A percentile compares a stretch with the other conserved stretches of the same genome.
Conservation (phyloP, 2,113 vertebrate species). For the Varanus salvator region DNA sequence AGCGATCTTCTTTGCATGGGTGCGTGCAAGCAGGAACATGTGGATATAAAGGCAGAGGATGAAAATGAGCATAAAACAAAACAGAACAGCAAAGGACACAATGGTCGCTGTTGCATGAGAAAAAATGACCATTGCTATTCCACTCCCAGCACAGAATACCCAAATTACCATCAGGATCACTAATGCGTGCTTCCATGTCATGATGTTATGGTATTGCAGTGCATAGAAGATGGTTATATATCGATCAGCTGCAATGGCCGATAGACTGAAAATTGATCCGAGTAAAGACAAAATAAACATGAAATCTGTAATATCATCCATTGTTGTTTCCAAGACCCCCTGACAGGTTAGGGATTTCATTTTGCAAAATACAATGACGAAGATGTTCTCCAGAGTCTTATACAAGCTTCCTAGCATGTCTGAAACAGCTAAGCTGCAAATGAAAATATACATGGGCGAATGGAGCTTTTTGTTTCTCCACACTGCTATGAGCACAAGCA, state of each 20-base stretch:
- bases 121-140: constrained; percentile 85
- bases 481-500: constrained; percentile 89
- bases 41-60: constrained; percentile 91
- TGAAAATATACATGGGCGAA: constrained; percentile 94
- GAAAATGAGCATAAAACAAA: constrained; percentile 85
- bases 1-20: constrained; percentile 86
- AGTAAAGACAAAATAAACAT: constrained; percentile 90
- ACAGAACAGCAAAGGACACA: constrained; percentile 85
- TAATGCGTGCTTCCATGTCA: constrained; percentile 83
- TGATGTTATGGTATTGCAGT: constrained; percentile 89
- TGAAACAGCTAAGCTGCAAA: constrained; percentile 93
- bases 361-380: constrained; percentile 84
- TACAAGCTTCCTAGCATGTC: constrained; percentile 91
- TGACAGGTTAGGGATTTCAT: constrained; percentile 81
- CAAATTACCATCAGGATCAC: constrained; percentile 82
- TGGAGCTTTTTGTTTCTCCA: constrained; percentile 91
- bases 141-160: constrained; percentile 81
- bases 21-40: constrained; percentile 91
- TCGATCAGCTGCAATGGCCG: constrained; percentile 91
- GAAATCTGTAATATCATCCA: constrained; percentile 91
- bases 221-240: constrained; percentile 96
- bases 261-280: constrained; percentile 92
- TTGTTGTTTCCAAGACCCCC: constrained; percentile 77
- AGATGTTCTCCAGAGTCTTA: constrained; percentile 88
- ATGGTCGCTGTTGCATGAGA: constrained; percentile 82